A percentile compares a stretch with the other conserved stretches of the same genome.
phyloP scores from a whole-genome alignment of 2,113 vertebrate species.

The Scytalopus superciliaris region DNA sequence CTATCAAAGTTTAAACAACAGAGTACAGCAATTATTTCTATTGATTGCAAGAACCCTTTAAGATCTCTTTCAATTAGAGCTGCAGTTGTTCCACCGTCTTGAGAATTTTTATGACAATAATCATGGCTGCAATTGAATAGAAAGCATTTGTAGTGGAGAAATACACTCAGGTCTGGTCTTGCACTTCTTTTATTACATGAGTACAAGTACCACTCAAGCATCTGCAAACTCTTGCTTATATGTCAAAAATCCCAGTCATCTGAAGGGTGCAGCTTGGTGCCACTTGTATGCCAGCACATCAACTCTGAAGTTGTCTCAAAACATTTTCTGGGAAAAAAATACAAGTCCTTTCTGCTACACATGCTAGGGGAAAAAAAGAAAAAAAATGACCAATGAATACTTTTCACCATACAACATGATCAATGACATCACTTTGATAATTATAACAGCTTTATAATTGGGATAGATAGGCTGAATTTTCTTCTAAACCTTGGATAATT shows the following conservation, averaged over 20 bases:
- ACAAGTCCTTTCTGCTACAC: background rate
- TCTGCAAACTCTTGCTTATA: background rate
- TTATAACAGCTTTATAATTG: background rate
- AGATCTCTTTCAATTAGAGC: background rate
- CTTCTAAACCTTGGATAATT: background rate
- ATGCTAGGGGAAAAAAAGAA: background rate
- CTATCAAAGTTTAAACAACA: background rate
- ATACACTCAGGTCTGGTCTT: background rate
- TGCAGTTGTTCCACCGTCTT: background rate
- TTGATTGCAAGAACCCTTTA: background rate
- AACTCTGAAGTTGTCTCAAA: background rate
- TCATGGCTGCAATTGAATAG: background rate
- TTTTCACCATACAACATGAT: accelerated
- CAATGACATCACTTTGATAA: background rate
- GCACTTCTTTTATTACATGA: background rate
- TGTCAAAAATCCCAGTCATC: background rate
- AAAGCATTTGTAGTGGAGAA: background rate
- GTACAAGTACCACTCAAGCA: background rate
- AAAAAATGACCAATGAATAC: accelerated
- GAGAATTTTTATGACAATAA: background rate
- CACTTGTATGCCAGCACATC: background rate
- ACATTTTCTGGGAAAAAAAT: background rate
- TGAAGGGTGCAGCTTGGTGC: background rate
- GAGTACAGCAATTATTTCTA: background rate
- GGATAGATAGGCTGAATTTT: background rate